These are phyloP conservation scores for Bufotes viridis DNA, from an alignment of 2,797 vertebrate species.

Conservation along the genomic window DNA sequence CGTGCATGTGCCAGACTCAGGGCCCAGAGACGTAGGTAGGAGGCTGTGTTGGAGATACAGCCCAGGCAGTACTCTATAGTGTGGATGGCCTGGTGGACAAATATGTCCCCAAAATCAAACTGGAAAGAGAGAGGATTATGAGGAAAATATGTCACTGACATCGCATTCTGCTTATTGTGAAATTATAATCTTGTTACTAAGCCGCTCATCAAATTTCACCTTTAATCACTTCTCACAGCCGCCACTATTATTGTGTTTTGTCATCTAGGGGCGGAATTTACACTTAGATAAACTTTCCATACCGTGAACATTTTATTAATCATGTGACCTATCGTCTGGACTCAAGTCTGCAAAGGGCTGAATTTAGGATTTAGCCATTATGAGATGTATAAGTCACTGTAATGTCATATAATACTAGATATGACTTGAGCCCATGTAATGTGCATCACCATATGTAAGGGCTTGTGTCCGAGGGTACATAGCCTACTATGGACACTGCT, in stretches of 20 bases:
- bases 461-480: too few species aligned
- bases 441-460: too few species aligned
- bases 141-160: not conserved
- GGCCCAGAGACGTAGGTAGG: slow-evolving; percentile 96
- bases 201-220: not conserved
- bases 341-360: too few species aligned
- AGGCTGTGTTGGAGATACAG: slow-evolving; percentile 97
- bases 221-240: not conserved
- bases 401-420: too few species aligned
- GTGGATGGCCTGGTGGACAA: slow-evolving; percentile 94
- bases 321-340: not conserved
- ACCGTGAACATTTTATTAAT: not conserved
- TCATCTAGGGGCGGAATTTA: not conserved
- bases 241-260: not conserved
- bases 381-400: too few species aligned
- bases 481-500: too few species aligned
- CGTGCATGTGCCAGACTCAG: slow-evolving; percentile 95
- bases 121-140: slow-evolving; percentile 67
- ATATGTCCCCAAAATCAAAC: slow-evolving; percentile 92
- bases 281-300: not conserved
- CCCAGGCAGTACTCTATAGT: slow-evolving; percentile 97
- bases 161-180: not conserved
- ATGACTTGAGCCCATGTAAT: too few species aligned
- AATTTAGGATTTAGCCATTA: too few species aligned
- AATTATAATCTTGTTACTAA: not conserved